Evolutionary conservation across 35 echinoderm and acorn worm genomes (phyloP), one percentile per base, ranked within the genome.

Genomic region (Apostichopus japonicus): DNA sequence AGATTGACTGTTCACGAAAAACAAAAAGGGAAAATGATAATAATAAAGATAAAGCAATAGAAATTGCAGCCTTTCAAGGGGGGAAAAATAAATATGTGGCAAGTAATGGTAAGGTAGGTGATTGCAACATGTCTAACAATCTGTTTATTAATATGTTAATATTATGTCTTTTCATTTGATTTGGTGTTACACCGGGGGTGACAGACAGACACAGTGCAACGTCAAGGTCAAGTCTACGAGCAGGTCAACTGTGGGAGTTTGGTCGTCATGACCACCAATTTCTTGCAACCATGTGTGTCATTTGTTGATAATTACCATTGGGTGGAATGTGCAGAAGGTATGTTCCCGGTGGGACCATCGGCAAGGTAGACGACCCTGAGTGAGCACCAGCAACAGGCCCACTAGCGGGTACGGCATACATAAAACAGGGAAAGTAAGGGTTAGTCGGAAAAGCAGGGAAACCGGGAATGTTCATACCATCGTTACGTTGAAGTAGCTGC

Each of bases 341-440:
- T 10, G 86, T 87, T 15, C 86, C 86, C 2, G 86, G 86, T 87
- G 86, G 86, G 5, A 87, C 86, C 58, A 87, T 17, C 58, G 86
- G 86, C 15, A 87, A 57, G 8, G 17, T 15, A 17, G 86, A 21
- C 65, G 86, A 56, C 4, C 86, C 55, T 17, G 24, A 25, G 3
- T 44, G 33, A 44, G 33, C 33, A 44, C 33, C 33, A 1, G 86
- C 19, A 23, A 58, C 56, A 71, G 86, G 15, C 7, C 23, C 44
- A 75, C n/a, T 15, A 9, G 79, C 79, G 1, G 86, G 86, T 53
- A 89, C 86, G 5, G 86, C 86, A n/a, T 89, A 89, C 86, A 89
- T 89, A 22, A 89, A 89, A 54, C 86, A 89, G 6, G 86, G 86
- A 72, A 89, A 89, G 21, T 89, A 89, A 19, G 86, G 86, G 23